Conservation (phyloP, 2,113 vertebrate species). For the Apus apus region DNA sequence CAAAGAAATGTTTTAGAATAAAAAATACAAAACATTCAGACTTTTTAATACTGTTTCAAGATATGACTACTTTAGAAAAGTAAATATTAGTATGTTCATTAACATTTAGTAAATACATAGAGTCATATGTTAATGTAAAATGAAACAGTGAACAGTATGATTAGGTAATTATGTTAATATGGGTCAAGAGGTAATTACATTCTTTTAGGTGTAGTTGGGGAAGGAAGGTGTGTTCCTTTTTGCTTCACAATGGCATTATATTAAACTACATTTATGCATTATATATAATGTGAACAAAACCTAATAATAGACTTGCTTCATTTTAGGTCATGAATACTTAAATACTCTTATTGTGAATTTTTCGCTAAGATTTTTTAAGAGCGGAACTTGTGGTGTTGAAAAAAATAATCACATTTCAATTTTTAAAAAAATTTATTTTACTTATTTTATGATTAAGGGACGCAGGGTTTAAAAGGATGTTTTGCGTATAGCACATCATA, state of each 20-base stretch:
- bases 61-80: slow-evolving; percentile 6
- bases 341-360: not conserved
- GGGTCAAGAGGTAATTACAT: slow-evolving; percentile 22
- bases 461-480: not conserved
- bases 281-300: not conserved
- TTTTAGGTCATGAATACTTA: not conserved
- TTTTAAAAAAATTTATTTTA: not conserved
- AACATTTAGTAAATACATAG: slow-evolving; percentile 1
- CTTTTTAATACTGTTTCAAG: not conserved
- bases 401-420: not conserved
- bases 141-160: slow-evolving; percentile 17
- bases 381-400: not conserved
- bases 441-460: not conserved
- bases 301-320: not conserved
- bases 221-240: not conserved
- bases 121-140: slow-evolving; percentile 39
- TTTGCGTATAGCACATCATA: not conserved
- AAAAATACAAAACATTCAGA: slow-evolving; percentile 6
- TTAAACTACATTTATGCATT: not conserved
- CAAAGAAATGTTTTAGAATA: slow-evolving; percentile 29
- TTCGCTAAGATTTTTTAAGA: not conserved
- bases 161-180: slow-evolving; percentile 34
- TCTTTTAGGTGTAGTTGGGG: not conserved
- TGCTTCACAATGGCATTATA: not conserved
- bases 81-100: slow-evolving; percentile 36